phyloP scores from a whole-genome alignment of 2,113 vertebrate genomes.

The Vidua chalybeata region DNA sequence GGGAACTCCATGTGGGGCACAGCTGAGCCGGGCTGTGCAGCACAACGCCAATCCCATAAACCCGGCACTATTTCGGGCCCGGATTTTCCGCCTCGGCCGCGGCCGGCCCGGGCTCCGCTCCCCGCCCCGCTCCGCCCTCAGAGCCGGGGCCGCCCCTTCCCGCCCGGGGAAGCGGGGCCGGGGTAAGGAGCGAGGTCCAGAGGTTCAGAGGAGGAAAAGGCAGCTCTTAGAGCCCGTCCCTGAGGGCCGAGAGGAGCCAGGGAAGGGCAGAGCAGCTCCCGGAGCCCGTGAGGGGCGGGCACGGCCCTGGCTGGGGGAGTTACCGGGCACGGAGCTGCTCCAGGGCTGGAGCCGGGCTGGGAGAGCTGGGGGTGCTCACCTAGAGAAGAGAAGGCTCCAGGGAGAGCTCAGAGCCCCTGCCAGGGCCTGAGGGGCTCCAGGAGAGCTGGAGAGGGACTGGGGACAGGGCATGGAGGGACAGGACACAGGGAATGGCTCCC shows the following conservation, averaged over 20 bases:
- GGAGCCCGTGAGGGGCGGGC: background rate
- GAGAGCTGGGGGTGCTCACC: background rate
- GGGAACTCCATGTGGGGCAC: accelerated
- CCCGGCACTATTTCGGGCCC: accelerated
- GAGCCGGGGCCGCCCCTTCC: background rate
- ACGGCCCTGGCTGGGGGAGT: background rate
- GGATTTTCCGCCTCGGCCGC: background rate
- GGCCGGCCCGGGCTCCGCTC: background rate
- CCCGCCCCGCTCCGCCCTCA: background rate
- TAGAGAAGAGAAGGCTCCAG: background rate
- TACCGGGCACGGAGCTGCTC: background rate
- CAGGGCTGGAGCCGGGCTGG: background rate
- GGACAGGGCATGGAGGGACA: background rate
- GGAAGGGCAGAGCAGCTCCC: background rate
- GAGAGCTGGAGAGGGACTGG: background rate
- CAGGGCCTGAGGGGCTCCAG: background rate
- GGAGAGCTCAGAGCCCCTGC: background rate
- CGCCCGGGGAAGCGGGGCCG: accelerated
- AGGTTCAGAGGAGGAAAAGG: accelerated
- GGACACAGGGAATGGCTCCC: background rate
- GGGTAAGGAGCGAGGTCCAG: accelerated
- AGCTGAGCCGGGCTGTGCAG: accelerated
- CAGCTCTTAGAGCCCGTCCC: accelerated
- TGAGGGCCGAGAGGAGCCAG: background rate
- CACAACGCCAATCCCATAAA: accelerated